Base-by-base conservation (phyloP, 1,140 invertebrate genomes). In the Phymastichus coffea region DNA sequence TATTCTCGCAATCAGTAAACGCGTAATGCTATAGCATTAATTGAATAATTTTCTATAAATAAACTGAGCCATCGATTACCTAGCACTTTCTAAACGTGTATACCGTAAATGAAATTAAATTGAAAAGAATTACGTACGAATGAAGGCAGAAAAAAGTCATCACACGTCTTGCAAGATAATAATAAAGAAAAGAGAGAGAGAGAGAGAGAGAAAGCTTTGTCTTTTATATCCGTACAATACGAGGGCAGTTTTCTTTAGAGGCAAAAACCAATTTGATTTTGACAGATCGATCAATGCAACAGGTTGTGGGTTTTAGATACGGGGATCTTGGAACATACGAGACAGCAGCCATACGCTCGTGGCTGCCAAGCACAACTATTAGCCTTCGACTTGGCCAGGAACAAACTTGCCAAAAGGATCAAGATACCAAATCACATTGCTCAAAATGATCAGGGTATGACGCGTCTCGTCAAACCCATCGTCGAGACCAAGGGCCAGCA, bases 221-320 rank as follows among this genome's bases (percentile, higher is more conserved):
- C n/a, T n/a, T n/a, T n/a, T n/a, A n/a, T n/a, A n/a, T n/a, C n/a
- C n/a, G n/a, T n/a, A n/a, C n/a, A n/a, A n/a, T n/a, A n/a, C n/a
- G n/a, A n/a, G n/a, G n/a, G n/a, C n/a, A n/a, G n/a, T n/a, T n/a
- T n/a, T n/a, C n/a, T n/a, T n/a, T n/a, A n/a, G n/a, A n/a, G n/a
- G n/a, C n/a, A n/a, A n/a, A n/a, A 20, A 48, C 17, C 41, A 55
- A 61, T 61, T 61, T 61, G 43, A 61, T 55, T 61, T 61, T 55
- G 52, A 55, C 58, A 61, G 52, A 61, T 61, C 58, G 52, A 55
- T 61, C 52, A 61, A 61, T 61, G 52, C 58, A 61, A 61, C 58
- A 55, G 58, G 52, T 55, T 61, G 52, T 61, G 52, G 58, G 52
- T 61, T 61, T 61, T 61, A 55, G 58, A 61, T 61, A 61, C 58